Base-by-base conservation (phyloP, 2,113 vertebrate genomes). In the Gnathonemus echidnorhynchus region DNA sequence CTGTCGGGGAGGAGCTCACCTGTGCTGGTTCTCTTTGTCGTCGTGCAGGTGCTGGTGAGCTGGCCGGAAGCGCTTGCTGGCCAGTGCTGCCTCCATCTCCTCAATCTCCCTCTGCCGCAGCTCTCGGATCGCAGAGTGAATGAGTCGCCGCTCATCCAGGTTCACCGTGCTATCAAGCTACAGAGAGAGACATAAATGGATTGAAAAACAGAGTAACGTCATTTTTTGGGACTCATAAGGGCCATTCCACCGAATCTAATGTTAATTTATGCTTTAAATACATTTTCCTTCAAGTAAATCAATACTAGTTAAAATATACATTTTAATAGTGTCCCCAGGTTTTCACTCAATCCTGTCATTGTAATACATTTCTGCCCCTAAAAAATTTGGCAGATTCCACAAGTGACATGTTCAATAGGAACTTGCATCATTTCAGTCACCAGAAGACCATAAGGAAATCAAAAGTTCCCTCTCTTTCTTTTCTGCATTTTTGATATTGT, bases 11-110 rank as follows among this genome's bases (percentile, higher is more conserved):
- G n/a, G 0, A 24, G 94, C 95, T 95, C 94, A 99, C 98, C 95
- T 96, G 48, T 97, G 96, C 94, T 97, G 97, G 91, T 99, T 99
- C 94, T 99, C 98, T 92, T 99, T 99, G 95, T 99, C 91, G 31
- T 98, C 97, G 94, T 96, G 95, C 74, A 94, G 94, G 90, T 94
- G 93, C 88, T 95, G 91, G 0, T 94, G 95, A 50, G 97, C 97
- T 0, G 96, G 94, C 31, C 98, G 96, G 95, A 98, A 99, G 31
- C 98, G 97, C 91, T 99, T 99, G 89, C 97, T 98, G 3, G 98
- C 97, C 94, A 99, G 92, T 0, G 96, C 96, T 45, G 97, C 98
- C 90, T 99, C 98, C 74, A 98, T 97, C 10, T 95, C 95, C 92
- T 98, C 97, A 17, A 99, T 95, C 95, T 99, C 98, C 90, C 97